Conservation (phyloP, 2,888 invertebrate species). For the Choristoneura rosaceana region DNA sequence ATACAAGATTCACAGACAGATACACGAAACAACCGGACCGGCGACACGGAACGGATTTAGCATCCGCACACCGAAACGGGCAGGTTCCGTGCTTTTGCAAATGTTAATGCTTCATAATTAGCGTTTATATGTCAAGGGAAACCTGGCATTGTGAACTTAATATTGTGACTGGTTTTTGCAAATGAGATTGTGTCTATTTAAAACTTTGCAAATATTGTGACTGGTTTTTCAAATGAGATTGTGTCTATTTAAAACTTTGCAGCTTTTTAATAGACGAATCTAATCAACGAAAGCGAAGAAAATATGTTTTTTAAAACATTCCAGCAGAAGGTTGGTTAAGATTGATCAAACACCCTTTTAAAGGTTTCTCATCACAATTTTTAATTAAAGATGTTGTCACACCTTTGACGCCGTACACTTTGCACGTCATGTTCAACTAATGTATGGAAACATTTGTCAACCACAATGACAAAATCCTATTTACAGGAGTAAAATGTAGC, state of each 20-base stretch:
- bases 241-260: neutral
- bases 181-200: constrained; percentile 3
- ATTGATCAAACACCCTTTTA: too few species aligned
- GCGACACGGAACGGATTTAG: constrained; percentile 56
- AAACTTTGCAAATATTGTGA: neutral
- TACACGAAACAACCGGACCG: constrained; percentile 54
- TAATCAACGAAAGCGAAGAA: neutral
- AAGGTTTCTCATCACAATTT: too few species aligned
- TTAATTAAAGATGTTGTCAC: too few species aligned
- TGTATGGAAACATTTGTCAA: too few species aligned
- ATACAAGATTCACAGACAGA: constrained; percentile 57
- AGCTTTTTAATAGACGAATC: neutral
- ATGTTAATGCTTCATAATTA: constrained; percentile 19
- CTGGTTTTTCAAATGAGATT: constrained; percentile 21
- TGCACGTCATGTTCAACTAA: too few species aligned
- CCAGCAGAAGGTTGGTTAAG: too few species aligned
- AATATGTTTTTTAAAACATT: neutral
- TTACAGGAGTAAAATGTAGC: too few species aligned
- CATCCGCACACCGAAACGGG: constrained; percentile 36
- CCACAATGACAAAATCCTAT: too few species aligned
- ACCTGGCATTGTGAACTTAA: neutral
- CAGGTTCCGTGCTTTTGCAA: constrained; percentile 19
- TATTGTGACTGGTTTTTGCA: constrained; percentile 18
- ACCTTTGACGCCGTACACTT: too few species aligned
- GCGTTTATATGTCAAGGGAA: constrained; percentile 33